Conservation (phyloP, 2,797 vertebrate species). For the Pygocentrus nattereri region DNA sequence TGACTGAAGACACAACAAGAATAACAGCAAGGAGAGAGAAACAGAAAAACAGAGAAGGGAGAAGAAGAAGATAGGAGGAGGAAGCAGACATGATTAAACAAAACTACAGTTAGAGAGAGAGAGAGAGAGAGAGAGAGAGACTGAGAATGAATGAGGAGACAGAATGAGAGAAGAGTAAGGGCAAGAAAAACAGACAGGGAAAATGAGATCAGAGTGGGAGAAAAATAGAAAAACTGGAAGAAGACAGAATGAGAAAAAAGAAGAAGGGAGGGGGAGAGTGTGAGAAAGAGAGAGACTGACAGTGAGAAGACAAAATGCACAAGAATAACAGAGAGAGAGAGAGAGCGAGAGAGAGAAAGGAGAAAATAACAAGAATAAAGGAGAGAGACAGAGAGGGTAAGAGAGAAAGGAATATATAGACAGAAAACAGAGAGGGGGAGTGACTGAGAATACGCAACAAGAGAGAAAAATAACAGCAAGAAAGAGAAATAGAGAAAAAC, state of each 20-base stretch:
- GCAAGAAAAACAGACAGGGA: not conserved
- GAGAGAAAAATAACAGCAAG: too few species aligned
- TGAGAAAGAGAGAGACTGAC: not conserved
- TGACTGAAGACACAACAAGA: not conserved
- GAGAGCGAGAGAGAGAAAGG: too few species aligned
- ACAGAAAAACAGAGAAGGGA: not conserved
- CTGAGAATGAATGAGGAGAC: not conserved
- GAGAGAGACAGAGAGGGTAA: not conserved
- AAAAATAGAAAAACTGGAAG: not conserved
- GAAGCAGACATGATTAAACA: too few species aligned
- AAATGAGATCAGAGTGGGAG: not conserved
- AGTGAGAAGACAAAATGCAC: not conserved
- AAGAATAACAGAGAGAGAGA: not conserved
- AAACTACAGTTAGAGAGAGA: too few species aligned
- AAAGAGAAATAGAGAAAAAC: not conserved
- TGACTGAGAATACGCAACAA: too few species aligned
- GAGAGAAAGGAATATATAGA: not conserved
- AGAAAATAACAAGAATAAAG: not conserved
- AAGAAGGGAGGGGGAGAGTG: constrained; percentile 41
- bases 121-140: too few species aligned
- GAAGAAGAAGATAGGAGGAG: constrained; percentile 2
- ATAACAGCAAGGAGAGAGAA: not conserved
- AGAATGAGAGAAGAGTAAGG: not conserved
- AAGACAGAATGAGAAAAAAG: not conserved
- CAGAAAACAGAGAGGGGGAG: too few species aligned